A percentile compares a stretch with the other conserved stretches of the same genome.
Evolutionary conservation across 1,140 invertebrate genomes (phyloP).

Genomic region (Danaus melanippus): DNA sequence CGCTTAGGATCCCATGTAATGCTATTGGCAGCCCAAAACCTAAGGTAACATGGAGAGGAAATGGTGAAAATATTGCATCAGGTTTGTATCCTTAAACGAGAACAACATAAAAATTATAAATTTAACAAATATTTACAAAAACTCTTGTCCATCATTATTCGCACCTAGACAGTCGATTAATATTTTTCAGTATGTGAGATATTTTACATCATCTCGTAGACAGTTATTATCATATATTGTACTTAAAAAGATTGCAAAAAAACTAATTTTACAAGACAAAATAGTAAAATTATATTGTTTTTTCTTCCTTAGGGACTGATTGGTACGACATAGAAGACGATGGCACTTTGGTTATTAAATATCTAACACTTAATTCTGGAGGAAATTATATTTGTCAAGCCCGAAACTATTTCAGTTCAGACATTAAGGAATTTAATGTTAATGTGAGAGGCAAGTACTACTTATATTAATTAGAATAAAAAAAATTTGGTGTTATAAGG

Average conservation of each 20-base stretch:
- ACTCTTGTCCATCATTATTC: too few species aligned
- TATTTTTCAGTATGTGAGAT: too few species aligned
- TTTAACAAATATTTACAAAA: too few species aligned
- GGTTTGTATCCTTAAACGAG: background rate
- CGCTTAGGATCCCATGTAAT: conserved; percentile 7
- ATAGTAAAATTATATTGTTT: too few species aligned
- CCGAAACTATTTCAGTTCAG: conserved; percentile 21
- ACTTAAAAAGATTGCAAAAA: too few species aligned
- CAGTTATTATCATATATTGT: too few species aligned
- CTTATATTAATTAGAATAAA: too few species aligned
- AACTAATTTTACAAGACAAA: too few species aligned
- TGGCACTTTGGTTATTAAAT: conserved; percentile 32
- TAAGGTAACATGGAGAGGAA: conserved; percentile 7
- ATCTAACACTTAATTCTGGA: conserved; percentile 18
- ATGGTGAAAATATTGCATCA: conserved; percentile 4
- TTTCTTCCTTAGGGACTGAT: conserved; percentile 20
- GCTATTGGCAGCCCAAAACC: conserved; percentile 12
- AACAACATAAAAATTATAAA: too few species aligned
- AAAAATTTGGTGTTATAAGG: too few species aligned
- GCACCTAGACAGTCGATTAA: too few species aligned
- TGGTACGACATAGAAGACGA: conserved; percentile 29
- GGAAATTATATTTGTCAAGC: conserved; percentile 29
- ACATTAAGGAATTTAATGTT: conserved; percentile 15
- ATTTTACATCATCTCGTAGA: too few species aligned
- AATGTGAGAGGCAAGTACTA: conserved; percentile 6